phyloP scores from a whole-genome alignment of 2,888 invertebrate species.

The Eristalis arbustorum region DNA sequence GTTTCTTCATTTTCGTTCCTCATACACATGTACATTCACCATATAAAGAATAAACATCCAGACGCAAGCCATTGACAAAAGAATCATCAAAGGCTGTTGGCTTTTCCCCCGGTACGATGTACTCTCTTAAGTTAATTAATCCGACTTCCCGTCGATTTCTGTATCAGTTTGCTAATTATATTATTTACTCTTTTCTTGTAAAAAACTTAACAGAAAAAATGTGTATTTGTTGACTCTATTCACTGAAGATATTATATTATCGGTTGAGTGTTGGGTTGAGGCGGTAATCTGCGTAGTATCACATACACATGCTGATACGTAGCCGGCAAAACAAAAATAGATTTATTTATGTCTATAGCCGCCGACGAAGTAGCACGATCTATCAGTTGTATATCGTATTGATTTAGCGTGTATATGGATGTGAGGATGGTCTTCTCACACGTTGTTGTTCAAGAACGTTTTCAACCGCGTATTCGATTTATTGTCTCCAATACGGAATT shows the following conservation, averaged over 20 bases:
- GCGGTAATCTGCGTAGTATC: constrained; percentile 13
- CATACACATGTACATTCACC: too few relatives aligned
- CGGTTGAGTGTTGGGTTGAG: background rate
- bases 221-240: background rate
- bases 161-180: constrained; percentile 6
- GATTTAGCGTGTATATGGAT: background rate
- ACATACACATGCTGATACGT: background rate
- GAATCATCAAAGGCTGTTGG: background rate
- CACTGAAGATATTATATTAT: background rate
- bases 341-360: background rate
- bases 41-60: background rate
- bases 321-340: background rate
- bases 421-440: background rate
- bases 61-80: background rate
- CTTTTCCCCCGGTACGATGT: background rate
- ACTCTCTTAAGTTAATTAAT: constrained; percentile 13
- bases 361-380: background rate
- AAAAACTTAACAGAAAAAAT: background rate
- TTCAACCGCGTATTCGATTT: background rate
- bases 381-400: background rate
- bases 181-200: constrained; percentile 11
- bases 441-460: background rate
- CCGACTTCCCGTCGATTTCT: background rate
- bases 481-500: background rate
- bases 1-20: background rate